Evolutionary conservation across 2,113 vertebrate genomes (phyloP).

Genomic region (Drymodes brunneopygia): DNA sequence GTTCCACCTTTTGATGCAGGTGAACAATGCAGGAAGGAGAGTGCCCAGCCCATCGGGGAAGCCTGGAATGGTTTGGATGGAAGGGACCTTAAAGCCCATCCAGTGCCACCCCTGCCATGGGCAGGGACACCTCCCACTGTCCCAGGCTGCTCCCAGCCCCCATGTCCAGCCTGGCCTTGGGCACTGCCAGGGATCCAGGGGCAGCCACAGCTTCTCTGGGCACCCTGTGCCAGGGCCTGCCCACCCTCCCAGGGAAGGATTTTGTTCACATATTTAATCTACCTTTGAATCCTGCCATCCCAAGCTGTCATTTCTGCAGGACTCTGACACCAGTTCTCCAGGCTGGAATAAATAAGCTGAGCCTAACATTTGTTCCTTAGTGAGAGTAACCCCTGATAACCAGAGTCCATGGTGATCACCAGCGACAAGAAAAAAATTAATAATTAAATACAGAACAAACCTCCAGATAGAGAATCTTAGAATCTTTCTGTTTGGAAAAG

Average conservation of each 20-base stretch:
- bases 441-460: not conserved
- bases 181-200: not conserved
- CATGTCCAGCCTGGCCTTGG: not conserved
- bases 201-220: not conserved
- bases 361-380: not conserved
- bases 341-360: not conserved
- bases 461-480: not conserved
- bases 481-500: not conserved
- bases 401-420: not conserved
- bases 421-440: not conserved
- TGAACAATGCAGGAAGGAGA: not conserved
- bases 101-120: accelerated
- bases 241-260: too few relatives aligned
- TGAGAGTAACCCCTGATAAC: not conserved
- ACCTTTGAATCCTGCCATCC: not conserved
- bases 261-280: too few relatives aligned
- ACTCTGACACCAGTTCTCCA: not conserved
- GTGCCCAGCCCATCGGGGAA: not conserved
- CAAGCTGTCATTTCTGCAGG: not conserved
- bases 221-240: not conserved
- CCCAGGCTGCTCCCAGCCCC: not conserved
- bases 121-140: not conserved
- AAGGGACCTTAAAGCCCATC: not conserved
- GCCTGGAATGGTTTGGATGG: not conserved
- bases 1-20: not conserved